Base-by-base conservation (phyloP, 2,888 invertebrate species). In the Morinoia aosen region DNA sequence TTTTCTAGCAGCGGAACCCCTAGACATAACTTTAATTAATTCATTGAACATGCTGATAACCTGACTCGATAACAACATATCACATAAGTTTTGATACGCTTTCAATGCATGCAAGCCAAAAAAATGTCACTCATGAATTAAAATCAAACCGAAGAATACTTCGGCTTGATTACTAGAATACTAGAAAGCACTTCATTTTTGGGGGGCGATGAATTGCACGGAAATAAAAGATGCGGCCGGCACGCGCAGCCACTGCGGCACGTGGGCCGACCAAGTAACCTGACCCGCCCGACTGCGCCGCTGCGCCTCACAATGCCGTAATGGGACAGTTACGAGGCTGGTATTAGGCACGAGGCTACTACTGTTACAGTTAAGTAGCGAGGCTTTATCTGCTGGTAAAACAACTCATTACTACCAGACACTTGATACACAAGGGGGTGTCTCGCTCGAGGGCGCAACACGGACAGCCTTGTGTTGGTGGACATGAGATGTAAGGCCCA, bases 301-400 rank as follows among this genome's bases (percentile, higher is more conserved):
- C 33, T 76, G 33, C 76, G 76, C 76, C 76, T 76, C 33, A 76
- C 76, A 76, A 76, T 76, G 76, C 25, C 76, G 25, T 76, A 33
- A 76, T 76, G 76, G 76, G 76, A 76, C 76, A 76, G 76, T 76
- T 76, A 76, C 76, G 33, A 76, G 76, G 76, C 76, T 76, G 76
- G 76, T 33, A 25, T 76, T 76, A 76, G 25, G 33, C 33, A 33
- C 25, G 76, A 76, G 76, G 76, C 76, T 76, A 33, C 76, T 76
- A 76, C 76, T 76, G 76, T 76, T 76, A 76, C 76, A 76, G 76
- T 76, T 76, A 76, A 76, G 76, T 76, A 76, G 76, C 33, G 76
- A 76, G 76, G 76, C 76, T 76, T 76, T 76, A 16, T 33, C 76
- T 76, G 76, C 76, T 76, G 8, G 76, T 76, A 76, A 76, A 76